These are phyloP conservation scores for Ammodytes dubius DNA, from an alignment of 2,113 vertebrate genomes.

Conservation along the genomic window DNA sequence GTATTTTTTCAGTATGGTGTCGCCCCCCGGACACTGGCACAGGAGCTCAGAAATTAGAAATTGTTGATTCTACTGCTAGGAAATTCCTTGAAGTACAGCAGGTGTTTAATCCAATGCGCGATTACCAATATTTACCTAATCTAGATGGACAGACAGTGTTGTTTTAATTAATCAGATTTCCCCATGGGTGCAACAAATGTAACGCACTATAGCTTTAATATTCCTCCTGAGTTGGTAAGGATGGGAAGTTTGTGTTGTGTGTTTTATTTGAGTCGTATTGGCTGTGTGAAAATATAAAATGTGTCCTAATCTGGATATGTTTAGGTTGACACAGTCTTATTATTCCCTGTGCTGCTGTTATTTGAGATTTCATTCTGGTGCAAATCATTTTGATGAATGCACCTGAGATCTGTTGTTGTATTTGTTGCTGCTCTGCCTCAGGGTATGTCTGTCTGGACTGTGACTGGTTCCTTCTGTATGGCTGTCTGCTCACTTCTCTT, in stretches of 20 bases:
- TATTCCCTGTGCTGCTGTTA: background rate
- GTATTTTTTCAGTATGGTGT: too few species aligned
- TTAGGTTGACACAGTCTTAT: background rate
- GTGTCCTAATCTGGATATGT: background rate
- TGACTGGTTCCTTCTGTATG: conserved; percentile 10
- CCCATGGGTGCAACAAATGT: too few species aligned
- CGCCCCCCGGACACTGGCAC: too few species aligned
- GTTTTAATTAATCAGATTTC: too few species aligned
- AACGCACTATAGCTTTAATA: background rate
- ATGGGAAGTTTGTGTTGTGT: background rate
- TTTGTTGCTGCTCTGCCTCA: background rate
- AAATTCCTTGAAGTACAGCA: too few species aligned
- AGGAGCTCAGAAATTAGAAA: too few species aligned
- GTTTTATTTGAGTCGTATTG: background rate
- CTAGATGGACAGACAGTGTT: too few species aligned
- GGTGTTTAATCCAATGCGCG: too few species aligned
- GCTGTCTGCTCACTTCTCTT: conserved; percentile 21
- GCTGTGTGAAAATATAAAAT: background rate
- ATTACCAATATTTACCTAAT: too few species aligned
- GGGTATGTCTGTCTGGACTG: conserved; percentile 14
- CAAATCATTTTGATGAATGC: background rate
- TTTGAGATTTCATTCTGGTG: background rate
- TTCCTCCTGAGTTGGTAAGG: background rate
- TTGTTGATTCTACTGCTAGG: too few species aligned
- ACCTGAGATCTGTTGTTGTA: background rate